Base-by-base conservation (phyloP, 2,113 vertebrate genomes). In the Spea bombifrons region DNA sequence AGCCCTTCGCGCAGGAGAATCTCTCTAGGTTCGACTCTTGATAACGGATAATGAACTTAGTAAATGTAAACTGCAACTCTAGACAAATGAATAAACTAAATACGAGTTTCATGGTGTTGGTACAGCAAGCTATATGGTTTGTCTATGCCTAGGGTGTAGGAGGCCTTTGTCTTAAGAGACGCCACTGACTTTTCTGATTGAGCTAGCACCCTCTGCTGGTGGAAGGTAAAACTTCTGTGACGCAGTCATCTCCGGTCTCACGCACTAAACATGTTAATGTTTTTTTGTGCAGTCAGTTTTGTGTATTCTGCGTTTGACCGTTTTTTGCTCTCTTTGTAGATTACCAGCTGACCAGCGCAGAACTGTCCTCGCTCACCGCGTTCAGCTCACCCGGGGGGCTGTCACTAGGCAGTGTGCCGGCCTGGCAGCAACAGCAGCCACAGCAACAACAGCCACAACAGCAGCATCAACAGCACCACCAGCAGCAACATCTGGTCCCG, bases 321-420 rank as follows among this genome's bases (percentile, higher is more conserved):
- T 8, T 13, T 7, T 15, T 7, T 30, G 8, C 45, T 80, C 57
- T 46, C 69, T 75, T 8, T 45, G 47, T 93, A 98, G 96, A 98
- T 86, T 98, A 97, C 89, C 96, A 97, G 90, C 88, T 97, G 93
- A 95, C 93, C 6, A 97, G 95, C 2, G 96, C 96, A 10, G 96
- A 97, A 85, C 90, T 98, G 67, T 95, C 96, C 6, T 95, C 94
- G 3, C 92, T 98, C 83, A 94, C 96, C 3, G 92, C 96, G 0
- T 99, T 98, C 92, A 94, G 93, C 75, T 96, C 95, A 0, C 93
- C 95, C 4, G 91, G 91, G 12, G 89, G 93, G 52, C 88, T 99
- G 88, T 93, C 96, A 77, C 94, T 96, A 70, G 92, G 96, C 90
- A 96, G 92, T 82, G 92, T 98, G 89, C 92, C 94, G 30, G 90